phyloP scores from a whole-genome alignment of 2,888 invertebrate species.

The Gymnoscelis rufifasciata region DNA sequence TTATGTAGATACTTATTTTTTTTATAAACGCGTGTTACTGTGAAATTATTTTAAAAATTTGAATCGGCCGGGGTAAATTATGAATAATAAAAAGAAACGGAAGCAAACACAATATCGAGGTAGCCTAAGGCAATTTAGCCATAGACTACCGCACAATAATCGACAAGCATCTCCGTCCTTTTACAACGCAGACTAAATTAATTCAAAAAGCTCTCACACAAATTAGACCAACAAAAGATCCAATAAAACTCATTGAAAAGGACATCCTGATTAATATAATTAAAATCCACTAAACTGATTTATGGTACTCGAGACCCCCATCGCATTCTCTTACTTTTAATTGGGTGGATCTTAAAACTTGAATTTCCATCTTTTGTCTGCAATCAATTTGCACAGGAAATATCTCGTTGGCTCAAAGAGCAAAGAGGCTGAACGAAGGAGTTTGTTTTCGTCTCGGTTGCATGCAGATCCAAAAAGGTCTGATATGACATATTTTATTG shows the following conservation, averaged over 20 bases:
- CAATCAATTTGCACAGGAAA: conserved; percentile 61
- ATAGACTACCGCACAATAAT: not conserved
- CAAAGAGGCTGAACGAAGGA: conserved; percentile 24
- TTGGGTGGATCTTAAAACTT: conserved; percentile 61
- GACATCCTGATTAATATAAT: conserved; percentile 61
- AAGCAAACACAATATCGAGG: not conserved
- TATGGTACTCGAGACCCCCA: conserved; percentile 60
- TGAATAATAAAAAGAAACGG: not conserved
- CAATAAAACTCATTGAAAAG: conserved; percentile 43
- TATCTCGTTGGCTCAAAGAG: conserved; percentile 56
- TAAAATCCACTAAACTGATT: conserved; percentile 59
- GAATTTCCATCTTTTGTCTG: conserved; percentile 57
- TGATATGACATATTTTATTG: conserved; percentile 76
- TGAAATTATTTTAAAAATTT: not conserved
- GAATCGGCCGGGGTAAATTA: no score
- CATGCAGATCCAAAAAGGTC: conserved; percentile 51
- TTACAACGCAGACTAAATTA: conserved; percentile 15
- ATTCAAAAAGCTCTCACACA: conserved; percentile 29
- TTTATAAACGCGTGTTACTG: no score
- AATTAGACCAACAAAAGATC: conserved; percentile 42
- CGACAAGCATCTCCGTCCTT: conserved; percentile 5
- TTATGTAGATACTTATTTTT: no score
- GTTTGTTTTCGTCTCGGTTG: conserved; percentile 65
- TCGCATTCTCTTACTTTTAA: conserved; percentile 61
- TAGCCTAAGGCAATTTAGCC: conserved; percentile 4